phyloP scores from a whole-genome alignment of 2,113 vertebrate species.

The Caranx melampygus region DNA sequence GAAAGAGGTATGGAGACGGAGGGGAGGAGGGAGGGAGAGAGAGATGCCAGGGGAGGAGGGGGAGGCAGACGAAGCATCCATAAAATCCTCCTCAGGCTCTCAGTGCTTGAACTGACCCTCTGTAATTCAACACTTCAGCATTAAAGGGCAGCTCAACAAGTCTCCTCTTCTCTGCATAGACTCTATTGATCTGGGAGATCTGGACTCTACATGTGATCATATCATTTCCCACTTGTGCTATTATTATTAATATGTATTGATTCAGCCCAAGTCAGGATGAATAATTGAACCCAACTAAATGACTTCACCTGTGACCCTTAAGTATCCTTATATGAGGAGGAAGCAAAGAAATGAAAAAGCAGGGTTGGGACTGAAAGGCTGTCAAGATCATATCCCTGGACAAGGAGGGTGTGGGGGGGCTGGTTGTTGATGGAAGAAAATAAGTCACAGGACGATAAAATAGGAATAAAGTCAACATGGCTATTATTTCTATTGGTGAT shows the following conservation, averaged over 20 bases:
- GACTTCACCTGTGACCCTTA: slow-evolving; percentile 27
- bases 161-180: slow-evolving; percentile 6
- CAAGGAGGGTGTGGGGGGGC: background rate
- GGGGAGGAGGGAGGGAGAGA: slow-evolving; percentile 12
- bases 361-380: slow-evolving; percentile 5
- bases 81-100: slow-evolving; percentile 31
- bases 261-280: slow-evolving; percentile 25
- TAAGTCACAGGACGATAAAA: slow-evolving; percentile 4
- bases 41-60: background rate
- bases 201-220: slow-evolving; percentile 4
- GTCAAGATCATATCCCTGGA: slow-evolving; percentile 3
- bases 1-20: background rate
- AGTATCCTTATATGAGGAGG: background rate
- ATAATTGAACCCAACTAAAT: slow-evolving; percentile 27
- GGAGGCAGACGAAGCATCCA: slow-evolving; percentile 3
- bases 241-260: slow-evolving; percentile 61
- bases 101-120: slow-evolving; percentile 16
- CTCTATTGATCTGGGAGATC: slow-evolving; percentile 1
- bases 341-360: background rate
- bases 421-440: slow-evolving; percentile 1
- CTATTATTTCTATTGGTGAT: background rate
- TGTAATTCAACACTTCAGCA: slow-evolving; percentile 42
- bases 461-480: background rate
- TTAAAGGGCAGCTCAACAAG: slow-evolving; percentile 51
- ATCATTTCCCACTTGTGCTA: slow-evolving; percentile 47